phyloP scores from a whole-genome alignment of 2,113 vertebrate genomes.

The Sus scrofa region DNA sequence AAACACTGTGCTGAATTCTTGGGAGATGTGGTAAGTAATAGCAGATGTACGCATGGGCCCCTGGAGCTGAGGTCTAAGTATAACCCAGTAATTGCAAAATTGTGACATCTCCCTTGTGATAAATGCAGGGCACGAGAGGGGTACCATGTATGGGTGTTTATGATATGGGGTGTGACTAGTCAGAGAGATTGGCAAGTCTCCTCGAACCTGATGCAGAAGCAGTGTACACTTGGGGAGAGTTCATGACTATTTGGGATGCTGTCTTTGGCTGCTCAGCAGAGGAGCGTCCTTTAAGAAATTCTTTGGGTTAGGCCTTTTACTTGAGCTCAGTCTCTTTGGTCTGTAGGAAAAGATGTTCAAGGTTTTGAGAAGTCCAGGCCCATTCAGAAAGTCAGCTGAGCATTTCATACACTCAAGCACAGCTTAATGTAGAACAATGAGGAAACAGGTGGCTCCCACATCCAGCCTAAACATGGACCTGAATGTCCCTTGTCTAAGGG shows the following conservation, averaged over 20 bases:
- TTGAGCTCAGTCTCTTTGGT: neutral
- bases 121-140: neutral
- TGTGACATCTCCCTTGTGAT: neutral
- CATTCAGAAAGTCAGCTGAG: neutral
- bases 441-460: neutral
- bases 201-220: neutral
- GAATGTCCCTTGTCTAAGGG: neutral
- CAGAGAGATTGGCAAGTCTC: neutral
- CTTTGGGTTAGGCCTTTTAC: constrained; percentile 33
- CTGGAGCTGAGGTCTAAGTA: neutral
- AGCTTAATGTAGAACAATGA: neutral
- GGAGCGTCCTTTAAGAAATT: neutral
- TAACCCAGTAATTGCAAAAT: neutral
- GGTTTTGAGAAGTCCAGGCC: neutral
- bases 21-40: neutral
- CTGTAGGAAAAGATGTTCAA: neutral
- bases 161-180: neutral
- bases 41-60: neutral
- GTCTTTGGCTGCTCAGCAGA: neutral
- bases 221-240: neutral
- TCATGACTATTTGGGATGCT: neutral
- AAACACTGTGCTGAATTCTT: neutral
- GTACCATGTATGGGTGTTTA: neutral
- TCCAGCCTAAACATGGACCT: neutral
- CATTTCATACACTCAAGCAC: neutral